phyloP scores from a whole-genome alignment of 2,797 vertebrate genomes.

The Peromyscus eremicus region DNA sequence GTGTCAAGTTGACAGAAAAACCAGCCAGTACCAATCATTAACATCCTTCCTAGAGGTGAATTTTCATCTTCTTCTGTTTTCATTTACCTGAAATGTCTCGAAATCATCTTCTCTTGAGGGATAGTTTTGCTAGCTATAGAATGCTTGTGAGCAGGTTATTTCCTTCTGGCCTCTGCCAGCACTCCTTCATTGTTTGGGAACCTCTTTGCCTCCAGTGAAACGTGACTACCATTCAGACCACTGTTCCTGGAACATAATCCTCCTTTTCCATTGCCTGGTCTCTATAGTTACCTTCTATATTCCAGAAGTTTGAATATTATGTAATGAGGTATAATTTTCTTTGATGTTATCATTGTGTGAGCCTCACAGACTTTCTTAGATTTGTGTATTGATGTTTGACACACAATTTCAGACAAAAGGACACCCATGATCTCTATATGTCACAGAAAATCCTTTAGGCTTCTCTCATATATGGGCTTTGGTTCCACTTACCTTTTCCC shows the following conservation, averaged over 20 bases:
- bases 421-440: not conserved
- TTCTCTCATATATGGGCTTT: not conserved
- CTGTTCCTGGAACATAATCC: fast-evolving
- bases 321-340: not conserved
- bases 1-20: not conserved
- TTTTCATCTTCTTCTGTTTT: not conserved
- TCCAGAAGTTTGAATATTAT: not conserved
- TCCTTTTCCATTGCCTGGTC: not conserved
- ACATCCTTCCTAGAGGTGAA: not conserved
- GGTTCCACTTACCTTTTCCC: not conserved
- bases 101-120: not conserved
- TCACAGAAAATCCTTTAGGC: not conserved
- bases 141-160: not conserved
- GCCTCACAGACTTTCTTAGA: not conserved
- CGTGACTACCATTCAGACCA: fast-evolving
- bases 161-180: not conserved
- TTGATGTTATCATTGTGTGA: not conserved
- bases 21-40: not conserved
- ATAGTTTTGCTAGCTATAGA: slow-evolving; percentile 34
- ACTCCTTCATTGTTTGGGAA: not conserved
- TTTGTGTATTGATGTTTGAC: not conserved
- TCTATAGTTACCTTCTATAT: not conserved
- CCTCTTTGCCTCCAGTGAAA: not conserved
- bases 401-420: not conserved
- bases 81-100: not conserved